Evolutionary conservation across 2,888 invertebrate genomes (phyloP).

Genomic region (Drosophila nr. medialis): DNA sequence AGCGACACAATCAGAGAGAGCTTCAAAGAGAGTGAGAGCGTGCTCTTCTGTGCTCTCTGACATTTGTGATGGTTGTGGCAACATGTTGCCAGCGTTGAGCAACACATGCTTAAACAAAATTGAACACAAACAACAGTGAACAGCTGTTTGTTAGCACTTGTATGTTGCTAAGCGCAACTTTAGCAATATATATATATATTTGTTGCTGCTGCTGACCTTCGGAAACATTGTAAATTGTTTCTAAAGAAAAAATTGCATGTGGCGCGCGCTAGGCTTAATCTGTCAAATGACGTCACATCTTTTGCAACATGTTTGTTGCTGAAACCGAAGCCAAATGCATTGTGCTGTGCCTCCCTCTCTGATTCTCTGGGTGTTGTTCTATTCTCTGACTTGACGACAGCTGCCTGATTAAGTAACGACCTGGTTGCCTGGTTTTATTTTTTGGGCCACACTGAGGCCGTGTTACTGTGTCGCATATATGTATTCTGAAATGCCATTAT

Average conservation of each 20-base stretch:
- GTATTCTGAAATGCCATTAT: conserved; percentile 23
- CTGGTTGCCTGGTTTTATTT: conserved; percentile 61
- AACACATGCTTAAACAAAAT: conserved; percentile 47
- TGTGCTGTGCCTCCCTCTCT: neutral
- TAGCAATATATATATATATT: conserved; percentile 17
- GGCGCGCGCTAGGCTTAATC: conserved; percentile 42
- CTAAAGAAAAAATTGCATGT: conserved; percentile 16
- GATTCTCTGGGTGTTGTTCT: conserved; percentile 1
- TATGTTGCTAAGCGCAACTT: conserved; percentile 61
- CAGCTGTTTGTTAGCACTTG: conserved; percentile 55
- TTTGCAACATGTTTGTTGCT: conserved; percentile 59
- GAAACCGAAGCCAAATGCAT: conserved; percentile 27
- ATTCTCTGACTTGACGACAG: conserved; percentile 53
- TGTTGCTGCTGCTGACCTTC: conserved; percentile 42
- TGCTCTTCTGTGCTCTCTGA: conserved; percentile 11
- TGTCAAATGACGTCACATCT: conserved; percentile 61
- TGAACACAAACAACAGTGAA: conserved; percentile 32
- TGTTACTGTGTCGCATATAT: conserved; percentile 66
- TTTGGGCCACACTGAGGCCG: conserved; percentile 66
- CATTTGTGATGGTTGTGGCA: conserved; percentile 40
- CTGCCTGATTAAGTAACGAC: conserved; percentile 73
- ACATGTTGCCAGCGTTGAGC: conserved; percentile 57
- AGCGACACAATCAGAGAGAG: conserved; percentile 14
- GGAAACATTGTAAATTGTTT: conserved; percentile 20
- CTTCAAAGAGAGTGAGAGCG: neutral